Evolutionary conservation across 2,888 invertebrate genomes (phyloP).

Genomic region (Agrochola macilenta): DNA sequence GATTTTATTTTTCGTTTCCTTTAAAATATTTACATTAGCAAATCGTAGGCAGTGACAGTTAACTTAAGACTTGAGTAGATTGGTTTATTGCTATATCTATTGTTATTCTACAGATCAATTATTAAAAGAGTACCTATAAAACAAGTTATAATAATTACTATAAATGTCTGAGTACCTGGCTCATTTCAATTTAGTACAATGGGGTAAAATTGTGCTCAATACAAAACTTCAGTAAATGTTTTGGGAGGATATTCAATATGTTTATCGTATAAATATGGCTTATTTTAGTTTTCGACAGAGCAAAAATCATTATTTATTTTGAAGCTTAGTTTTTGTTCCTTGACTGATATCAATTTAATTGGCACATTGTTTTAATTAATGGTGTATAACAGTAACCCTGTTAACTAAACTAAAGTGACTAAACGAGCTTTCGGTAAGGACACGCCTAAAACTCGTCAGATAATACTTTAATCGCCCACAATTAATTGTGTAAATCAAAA

Average conservation of each 20-base stretch:
- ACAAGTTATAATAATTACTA: slow-evolving; percentile 18
- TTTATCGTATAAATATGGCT: background rate
- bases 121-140: slow-evolving; percentile 44
- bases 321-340: background rate
- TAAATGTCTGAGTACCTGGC: slow-evolving; percentile 14
- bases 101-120: slow-evolving; percentile 36
- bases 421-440: background rate
- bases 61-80: slow-evolving; percentile 60
- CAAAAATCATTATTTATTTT: background rate
- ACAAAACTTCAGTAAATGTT: background rate
- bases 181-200: slow-evolving; percentile 4
- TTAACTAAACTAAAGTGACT: background rate
- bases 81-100: slow-evolving; percentile 53
- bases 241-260: background rate
- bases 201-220: slow-evolving; percentile 15
- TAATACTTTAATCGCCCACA: background rate
- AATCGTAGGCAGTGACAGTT: slow-evolving; percentile 71
- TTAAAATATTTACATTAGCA: slow-evolving; percentile 68
- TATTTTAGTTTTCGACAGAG: slow-evolving; percentile 3
- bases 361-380: slow-evolving; percentile 28
- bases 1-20: slow-evolving; percentile 57
- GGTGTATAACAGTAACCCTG: background rate
- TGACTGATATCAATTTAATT: slow-evolving; percentile 20
- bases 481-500: background rate
- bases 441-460: background rate